A percentile compares a stretch with the other conserved stretches of the same genome.
Conservation (phyloP, 2,888 invertebrate genomes). For the Protophormia terraenovae region DNA sequence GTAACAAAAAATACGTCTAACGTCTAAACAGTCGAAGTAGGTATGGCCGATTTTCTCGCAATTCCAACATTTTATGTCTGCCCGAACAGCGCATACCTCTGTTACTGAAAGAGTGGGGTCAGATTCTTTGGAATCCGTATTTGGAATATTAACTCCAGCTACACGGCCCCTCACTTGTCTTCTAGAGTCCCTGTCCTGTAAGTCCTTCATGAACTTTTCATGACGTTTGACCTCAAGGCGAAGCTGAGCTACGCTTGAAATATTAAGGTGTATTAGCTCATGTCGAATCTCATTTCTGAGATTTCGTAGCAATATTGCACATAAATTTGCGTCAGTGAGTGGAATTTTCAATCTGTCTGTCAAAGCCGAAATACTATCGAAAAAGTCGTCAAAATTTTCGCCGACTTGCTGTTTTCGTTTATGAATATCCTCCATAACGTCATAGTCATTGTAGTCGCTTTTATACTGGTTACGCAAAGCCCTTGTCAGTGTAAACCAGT, state of each 20-base stretch:
- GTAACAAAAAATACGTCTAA: not conserved
- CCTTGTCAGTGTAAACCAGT: too few relatives aligned
- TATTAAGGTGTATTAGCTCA: not conserved
- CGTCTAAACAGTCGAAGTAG: not conserved
- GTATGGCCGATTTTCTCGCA: not conserved
- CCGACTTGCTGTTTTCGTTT: not conserved
- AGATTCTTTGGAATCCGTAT: too few relatives aligned
- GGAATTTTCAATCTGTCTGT: not conserved
- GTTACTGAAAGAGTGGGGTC: too few relatives aligned
- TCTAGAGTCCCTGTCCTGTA: not conserved
- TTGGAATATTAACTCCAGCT: not conserved
- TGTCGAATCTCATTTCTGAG: slow-evolving; percentile 2
- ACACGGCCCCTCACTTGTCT: not conserved
- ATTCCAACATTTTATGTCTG: not conserved
- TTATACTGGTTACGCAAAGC: too few relatives aligned
- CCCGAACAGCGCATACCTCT: not conserved
- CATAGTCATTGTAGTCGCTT: too few relatives aligned
- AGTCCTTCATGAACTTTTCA: not conserved
- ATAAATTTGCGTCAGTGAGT: not conserved
- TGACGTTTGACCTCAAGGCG: not conserved
- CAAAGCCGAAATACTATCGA: not conserved
- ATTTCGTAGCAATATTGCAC: not conserved
- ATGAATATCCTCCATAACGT: too few relatives aligned
- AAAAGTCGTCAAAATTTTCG: not conserved
- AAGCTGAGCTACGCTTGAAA: not conserved